Evolutionary conservation across 2,888 invertebrate genomes (phyloP).

Genomic region (Ormyrus labotus): DNA sequence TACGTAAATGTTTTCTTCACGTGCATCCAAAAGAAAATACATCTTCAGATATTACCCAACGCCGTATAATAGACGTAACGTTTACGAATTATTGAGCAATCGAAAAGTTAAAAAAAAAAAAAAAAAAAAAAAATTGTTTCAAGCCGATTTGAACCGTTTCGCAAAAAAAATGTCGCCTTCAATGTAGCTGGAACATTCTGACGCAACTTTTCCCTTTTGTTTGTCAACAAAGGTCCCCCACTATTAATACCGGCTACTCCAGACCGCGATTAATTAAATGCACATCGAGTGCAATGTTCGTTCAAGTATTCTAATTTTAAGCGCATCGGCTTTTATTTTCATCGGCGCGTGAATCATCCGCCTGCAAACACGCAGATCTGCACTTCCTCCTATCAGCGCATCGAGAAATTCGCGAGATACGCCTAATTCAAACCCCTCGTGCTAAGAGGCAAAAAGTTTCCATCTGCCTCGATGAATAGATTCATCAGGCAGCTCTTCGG

Average conservation of each 20-base stretch:
- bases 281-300: too few relatives aligned
- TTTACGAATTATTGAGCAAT: constrained; percentile 10
- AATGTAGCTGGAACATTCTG: not conserved
- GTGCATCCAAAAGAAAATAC: not conserved
- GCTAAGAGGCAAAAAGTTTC: not conserved
- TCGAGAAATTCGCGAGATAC: too few relatives aligned
- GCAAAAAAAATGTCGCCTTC: not conserved
- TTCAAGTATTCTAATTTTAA: too few relatives aligned
- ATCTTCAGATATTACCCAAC: constrained; percentile 1
- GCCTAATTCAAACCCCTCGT: not conserved
- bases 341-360: too few relatives aligned
- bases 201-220: not conserved
- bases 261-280: too few relatives aligned
- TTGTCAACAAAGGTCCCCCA: not conserved
- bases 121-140: not conserved
- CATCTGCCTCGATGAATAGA: not conserved
- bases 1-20: not conserved
- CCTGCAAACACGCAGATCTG: too few relatives aligned
- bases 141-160: not conserved
- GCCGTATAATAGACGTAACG: not conserved
- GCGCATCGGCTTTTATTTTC: too few relatives aligned
- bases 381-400: too few relatives aligned
- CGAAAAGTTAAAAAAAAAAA: not conserved
- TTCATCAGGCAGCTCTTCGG: constrained; percentile 10
- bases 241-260: too few relatives aligned